phyloP scores from a whole-genome alignment of 2,113 vertebrate species.

The Neotoma lepida region DNA sequence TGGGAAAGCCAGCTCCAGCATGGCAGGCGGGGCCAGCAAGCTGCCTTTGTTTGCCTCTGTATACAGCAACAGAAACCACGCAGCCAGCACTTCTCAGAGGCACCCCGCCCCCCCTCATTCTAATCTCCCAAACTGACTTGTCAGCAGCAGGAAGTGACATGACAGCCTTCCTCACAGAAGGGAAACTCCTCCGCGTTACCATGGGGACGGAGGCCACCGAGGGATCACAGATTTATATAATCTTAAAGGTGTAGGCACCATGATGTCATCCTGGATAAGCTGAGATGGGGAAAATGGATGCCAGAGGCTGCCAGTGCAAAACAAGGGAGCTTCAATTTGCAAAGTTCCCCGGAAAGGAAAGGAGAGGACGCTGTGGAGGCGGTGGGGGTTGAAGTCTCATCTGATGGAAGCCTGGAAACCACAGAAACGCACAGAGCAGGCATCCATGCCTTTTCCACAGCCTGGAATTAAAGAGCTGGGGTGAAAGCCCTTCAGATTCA shows the following conservation, averaged over 20 bases:
- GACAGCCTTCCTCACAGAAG: constrained; percentile 82
- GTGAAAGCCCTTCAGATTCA: not conserved
- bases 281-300: not conserved
- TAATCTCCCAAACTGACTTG: constrained; percentile 86
- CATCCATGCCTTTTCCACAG: not conserved
- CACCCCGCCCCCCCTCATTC: constrained; percentile 71
- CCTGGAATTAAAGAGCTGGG: not conserved
- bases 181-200: constrained; percentile 88
- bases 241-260: constrained; percentile 72
- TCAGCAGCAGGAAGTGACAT: constrained; percentile 90
- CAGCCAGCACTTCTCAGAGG: constrained; percentile 79
- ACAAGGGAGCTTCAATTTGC: constrained; percentile 12
- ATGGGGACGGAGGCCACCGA: constrained; percentile 82
- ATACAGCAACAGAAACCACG: constrained; percentile 78
- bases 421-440: not conserved
- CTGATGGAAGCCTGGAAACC: constrained; percentile 38
- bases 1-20: not conserved
- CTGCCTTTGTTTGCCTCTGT: constrained; percentile 77
- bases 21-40: constrained; percentile 7
- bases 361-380: constrained; percentile 8
- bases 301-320: not conserved
- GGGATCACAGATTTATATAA: constrained; percentile 77
- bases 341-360: constrained; percentile 55
- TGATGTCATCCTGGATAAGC: not conserved
- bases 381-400: not conserved